Percentiles rank a stretch among this genome's conserved stretches.
These are phyloP conservation scores for Meganola albula DNA, from an alignment of 2,888 invertebrate genomes.

Conservation along the genomic window DNA sequence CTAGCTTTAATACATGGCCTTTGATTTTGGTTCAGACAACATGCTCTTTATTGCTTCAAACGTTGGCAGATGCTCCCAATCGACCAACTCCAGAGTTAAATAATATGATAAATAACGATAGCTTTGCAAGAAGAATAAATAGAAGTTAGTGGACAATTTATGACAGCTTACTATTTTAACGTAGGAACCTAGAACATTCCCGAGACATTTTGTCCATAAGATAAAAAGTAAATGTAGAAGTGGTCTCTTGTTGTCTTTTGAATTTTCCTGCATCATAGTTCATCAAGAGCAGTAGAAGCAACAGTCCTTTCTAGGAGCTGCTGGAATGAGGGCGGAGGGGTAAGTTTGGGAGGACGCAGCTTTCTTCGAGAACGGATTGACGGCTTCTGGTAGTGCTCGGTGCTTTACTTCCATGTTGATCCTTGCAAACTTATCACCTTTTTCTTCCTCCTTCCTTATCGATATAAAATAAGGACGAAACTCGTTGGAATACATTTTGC, in stretches of 20 bases:
- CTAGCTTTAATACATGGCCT: too few species aligned
- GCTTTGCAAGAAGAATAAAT: conserved; percentile 47
- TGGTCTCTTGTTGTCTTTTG: conserved; percentile 21
- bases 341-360: conserved; percentile 59
- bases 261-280: background rate
- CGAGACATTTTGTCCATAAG: conserved; percentile 42
- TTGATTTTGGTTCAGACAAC: too few species aligned
- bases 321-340: conserved; percentile 54
- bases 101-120: conserved; percentile 39
- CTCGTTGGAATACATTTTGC: conserved; percentile 53
- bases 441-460: conserved; percentile 64
- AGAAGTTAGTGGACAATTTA: conserved; percentile 48
- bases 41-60: too few species aligned
- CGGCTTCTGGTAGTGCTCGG: conserved; percentile 32
- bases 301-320: conserved; percentile 55
- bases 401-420: conserved; percentile 66
- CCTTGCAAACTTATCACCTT: conserved; percentile 59
- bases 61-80: conserved; percentile 10
- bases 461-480: conserved; percentile 60
- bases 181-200: conserved; percentile 38
- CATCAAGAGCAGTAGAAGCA: conserved; percentile 53
- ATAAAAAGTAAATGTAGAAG: conserved; percentile 40
- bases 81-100: conserved; percentile 29
- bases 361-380: conserved; percentile 57
- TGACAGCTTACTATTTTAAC: conserved; percentile 43